Percentiles rank a stretch among this genome's conserved stretches.
Conservation (phyloP, 2,888 invertebrate species). For the Hirtodrosophila confusa region DNA sequence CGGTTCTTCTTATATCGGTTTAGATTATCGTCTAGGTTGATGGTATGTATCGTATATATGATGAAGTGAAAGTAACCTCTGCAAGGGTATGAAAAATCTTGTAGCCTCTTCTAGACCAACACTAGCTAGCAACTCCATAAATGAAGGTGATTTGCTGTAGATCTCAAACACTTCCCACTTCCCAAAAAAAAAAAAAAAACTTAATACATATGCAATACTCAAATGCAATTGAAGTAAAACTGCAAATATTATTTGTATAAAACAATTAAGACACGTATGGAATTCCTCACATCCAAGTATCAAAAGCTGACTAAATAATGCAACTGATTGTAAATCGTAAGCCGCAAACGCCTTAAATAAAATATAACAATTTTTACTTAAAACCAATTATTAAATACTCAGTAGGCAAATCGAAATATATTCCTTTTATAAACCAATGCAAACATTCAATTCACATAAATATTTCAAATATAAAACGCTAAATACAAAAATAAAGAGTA, state of each 20-base stretch:
- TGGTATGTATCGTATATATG: too few relatives aligned
- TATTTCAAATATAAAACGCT: constrained; percentile 5
- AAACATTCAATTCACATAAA: constrained; percentile 41
- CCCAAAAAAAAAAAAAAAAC: background rate
- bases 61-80: background rate
- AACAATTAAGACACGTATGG: constrained; percentile 19
- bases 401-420: constrained; percentile 58
- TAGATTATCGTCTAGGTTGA: too few relatives aligned
- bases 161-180: constrained; percentile 1
- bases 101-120: constrained; percentile 1
- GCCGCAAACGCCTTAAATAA: constrained; percentile 34
- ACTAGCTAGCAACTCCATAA: constrained; percentile 10
- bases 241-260: constrained; percentile 23
- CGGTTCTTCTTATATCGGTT: too few relatives aligned
- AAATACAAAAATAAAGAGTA: constrained; percentile 23
- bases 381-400: constrained; percentile 50
- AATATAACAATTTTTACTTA: constrained; percentile 20
- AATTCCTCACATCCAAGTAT: constrained; percentile 83
- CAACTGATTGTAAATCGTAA: constrained; percentile 36
- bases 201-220: constrained; percentile 22
- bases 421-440: constrained; percentile 19
- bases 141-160: constrained; percentile 43
- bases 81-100: constrained; percentile 28
- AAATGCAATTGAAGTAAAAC: constrained; percentile 29
- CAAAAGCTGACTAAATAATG: constrained; percentile 77